A percentile compares a stretch with the other conserved stretches of the same genome.
These are phyloP conservation scores for Peromyscus maniculatus DNA, from an alignment of 2,113 vertebrate genomes.

Conservation along the genomic window DNA sequence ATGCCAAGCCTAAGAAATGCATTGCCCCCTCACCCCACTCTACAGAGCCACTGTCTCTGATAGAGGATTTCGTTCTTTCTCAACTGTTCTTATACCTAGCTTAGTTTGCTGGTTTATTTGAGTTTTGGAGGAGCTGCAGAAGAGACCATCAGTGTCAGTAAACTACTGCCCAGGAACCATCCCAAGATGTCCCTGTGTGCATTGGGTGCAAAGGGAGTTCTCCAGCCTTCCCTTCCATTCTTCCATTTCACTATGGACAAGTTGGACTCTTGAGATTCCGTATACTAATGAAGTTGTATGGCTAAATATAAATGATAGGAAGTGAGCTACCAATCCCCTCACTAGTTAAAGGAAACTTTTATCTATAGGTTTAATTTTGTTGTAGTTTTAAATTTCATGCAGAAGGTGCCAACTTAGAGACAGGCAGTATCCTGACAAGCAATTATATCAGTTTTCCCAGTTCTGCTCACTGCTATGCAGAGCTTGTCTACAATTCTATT, in stretches of 20 bases:
- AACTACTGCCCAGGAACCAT: neutral
- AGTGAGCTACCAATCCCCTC: neutral
- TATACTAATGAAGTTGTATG: neutral
- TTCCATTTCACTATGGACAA: neutral
- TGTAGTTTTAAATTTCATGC: slow-evolving; percentile 4
- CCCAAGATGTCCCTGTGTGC: neutral
- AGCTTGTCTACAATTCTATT: neutral
- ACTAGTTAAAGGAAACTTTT: neutral
- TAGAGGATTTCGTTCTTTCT: neutral
- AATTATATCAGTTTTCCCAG: slow-evolving; percentile 35
- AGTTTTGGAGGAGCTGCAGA: neutral
- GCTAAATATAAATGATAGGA: slow-evolving; percentile 51
- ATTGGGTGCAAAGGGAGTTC: neutral
- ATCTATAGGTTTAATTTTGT: slow-evolving; percentile 9
- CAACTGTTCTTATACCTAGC: neutral
- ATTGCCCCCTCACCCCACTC: accelerated
- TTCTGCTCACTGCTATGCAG: neutral
- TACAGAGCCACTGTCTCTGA: neutral
- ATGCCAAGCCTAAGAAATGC: neutral
- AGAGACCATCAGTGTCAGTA: neutral
- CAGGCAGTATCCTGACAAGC: neutral
- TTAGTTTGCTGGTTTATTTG: neutral
- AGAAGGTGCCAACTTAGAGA: slow-evolving; percentile 60
- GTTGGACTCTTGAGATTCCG: neutral
- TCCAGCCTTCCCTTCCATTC: neutral